Evolutionary conservation across 2,888 invertebrate genomes (phyloP).

Genomic region (Agonum fuliginosum): DNA sequence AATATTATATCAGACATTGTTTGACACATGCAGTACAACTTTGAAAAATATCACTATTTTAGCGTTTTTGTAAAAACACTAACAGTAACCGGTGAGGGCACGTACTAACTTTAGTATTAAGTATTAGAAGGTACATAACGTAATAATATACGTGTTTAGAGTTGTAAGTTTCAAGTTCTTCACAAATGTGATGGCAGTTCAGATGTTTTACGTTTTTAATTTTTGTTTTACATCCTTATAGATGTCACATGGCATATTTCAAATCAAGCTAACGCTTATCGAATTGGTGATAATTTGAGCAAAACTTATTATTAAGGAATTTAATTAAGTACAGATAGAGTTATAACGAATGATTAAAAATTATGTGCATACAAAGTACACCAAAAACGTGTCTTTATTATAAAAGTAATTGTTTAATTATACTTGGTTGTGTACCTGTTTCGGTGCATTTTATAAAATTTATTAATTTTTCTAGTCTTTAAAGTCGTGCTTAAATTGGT

Average conservation of each 20-base stretch:
- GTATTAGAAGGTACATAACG: conserved; percentile 61
- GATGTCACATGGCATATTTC: conserved; percentile 60
- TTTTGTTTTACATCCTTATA: conserved; percentile 38
- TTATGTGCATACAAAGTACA: conserved; percentile 67
- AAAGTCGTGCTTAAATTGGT: conserved; percentile 58
- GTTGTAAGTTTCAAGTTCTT: conserved; percentile 67
- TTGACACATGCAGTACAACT: conserved; percentile 70
- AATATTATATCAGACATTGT: conserved; percentile 68
- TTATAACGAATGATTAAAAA: conserved; percentile 30
- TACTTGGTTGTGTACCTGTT: conserved; percentile 34
- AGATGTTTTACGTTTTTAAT: conserved; percentile 55
- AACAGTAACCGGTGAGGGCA: conserved; percentile 71
- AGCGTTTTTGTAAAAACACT: conserved; percentile 72
- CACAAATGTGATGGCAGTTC: conserved; percentile 71
- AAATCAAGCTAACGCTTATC: conserved; percentile 42
- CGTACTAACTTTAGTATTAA: conserved; percentile 70
- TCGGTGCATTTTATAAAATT: conserved; percentile 50
- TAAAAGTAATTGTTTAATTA: conserved; percentile 26
- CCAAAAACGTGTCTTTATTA: conserved; percentile 71
- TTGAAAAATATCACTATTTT: conserved; percentile 69
- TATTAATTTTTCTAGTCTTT: conserved; percentile 48
- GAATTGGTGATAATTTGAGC: conserved; percentile 16
- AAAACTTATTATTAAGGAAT: conserved; percentile 13
- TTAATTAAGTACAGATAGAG: background rate
- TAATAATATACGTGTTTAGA: conserved; percentile 69